Evolutionary conservation across 2,888 invertebrate species (phyloP).

Genomic region (Operophtera brumata): DNA sequence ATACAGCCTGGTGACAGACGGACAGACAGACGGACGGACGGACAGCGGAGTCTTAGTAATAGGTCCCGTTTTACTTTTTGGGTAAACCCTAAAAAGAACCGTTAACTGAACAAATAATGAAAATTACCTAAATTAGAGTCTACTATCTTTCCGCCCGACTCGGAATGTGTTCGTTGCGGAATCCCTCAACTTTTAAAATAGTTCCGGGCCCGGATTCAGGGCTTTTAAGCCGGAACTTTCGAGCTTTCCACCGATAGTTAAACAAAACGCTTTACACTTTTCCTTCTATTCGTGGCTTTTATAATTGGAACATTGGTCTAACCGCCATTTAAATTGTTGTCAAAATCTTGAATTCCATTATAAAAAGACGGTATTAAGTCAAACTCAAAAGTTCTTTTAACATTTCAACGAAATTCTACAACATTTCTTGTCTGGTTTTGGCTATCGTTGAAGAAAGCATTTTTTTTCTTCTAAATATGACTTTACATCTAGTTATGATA

Average conservation of each 20-base stretch:
- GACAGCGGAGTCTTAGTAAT: no score
- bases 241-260: constrained; percentile 22
- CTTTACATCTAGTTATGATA: no score
- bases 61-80: no score
- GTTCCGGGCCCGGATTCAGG: constrained; percentile 16
- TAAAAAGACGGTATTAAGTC: no score
- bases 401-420: no score
- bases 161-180: constrained; percentile 10
- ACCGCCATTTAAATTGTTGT: not conserved
- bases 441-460: no score
- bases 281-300: constrained; percentile 17
- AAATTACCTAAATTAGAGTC: constrained; percentile 2
- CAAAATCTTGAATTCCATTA: not conserved
- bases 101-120: not conserved
- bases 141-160: constrained; percentile 1
- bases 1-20: no score
- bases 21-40: no score
- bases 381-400: no score
- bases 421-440: no score
- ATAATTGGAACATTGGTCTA: constrained; percentile 13
- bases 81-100: no score
- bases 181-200: constrained; percentile 22
- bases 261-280: constrained; percentile 25
- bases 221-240: constrained; percentile 20
- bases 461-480: no score